phyloP scores from a whole-genome alignment of 2,888 invertebrate species.

The Conops quadrifasciatus region DNA sequence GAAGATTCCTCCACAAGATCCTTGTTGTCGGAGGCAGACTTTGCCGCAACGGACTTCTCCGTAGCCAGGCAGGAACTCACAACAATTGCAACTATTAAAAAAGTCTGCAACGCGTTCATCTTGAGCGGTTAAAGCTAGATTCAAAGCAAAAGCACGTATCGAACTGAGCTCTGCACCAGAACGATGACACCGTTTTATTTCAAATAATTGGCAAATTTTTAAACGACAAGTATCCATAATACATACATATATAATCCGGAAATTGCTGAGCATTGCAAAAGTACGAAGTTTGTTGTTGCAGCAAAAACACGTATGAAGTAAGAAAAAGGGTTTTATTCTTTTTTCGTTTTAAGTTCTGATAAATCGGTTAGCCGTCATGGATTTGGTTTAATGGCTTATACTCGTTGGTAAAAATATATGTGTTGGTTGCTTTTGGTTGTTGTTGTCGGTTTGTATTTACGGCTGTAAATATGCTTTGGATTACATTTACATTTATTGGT shows the following conservation, averaged over 20 bases:
- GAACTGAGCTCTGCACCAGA: slow-evolving; percentile 6
- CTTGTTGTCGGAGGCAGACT: slow-evolving; percentile 12
- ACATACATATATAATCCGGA: neutral
- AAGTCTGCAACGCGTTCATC: slow-evolving; percentile 13
- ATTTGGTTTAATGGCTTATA: neutral
- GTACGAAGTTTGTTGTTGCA: neutral
- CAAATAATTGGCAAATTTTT: neutral
- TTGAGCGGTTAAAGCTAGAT: neutral
- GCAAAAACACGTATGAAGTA: neutral
- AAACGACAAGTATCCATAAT: neutral
- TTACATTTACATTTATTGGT: no score
- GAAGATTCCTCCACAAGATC: neutral
- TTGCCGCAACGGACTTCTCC: slow-evolving; percentile 23
- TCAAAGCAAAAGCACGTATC: neutral
- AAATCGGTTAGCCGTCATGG: neutral
- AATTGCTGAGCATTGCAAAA: slow-evolving; percentile 8
- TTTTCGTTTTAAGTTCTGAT: neutral
- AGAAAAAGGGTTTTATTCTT: neutral
- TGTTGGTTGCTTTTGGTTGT: neutral
- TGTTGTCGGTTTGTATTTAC: neutral
- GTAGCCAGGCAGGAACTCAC: slow-evolving; percentile 12
- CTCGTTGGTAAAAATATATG: no score
- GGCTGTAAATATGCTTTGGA: no score
- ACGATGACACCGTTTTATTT: slow-evolving; percentile 18
- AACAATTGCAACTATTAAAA: slow-evolving; percentile 9